Conservation (phyloP, 1,140 invertebrate genomes). For the Bombus breviceps region DNA sequence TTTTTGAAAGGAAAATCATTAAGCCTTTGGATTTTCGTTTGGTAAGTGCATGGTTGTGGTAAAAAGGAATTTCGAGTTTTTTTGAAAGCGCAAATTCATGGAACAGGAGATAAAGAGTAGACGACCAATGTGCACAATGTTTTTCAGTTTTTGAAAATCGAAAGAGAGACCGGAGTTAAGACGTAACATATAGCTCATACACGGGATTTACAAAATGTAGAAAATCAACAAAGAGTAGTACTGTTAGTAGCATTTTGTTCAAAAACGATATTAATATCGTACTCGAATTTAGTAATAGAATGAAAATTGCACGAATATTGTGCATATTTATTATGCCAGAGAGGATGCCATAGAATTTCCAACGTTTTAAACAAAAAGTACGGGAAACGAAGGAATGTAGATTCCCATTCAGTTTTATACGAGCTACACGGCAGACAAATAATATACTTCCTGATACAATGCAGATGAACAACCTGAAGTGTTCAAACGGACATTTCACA, state of each 20-base stretch:
- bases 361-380: not conserved
- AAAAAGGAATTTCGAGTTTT: not conserved
- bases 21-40: not conserved
- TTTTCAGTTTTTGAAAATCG: no score
- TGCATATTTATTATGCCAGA: not conserved
- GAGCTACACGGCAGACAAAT: not conserved
- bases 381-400: not conserved
- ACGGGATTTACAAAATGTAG: not conserved
- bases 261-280: not conserved
- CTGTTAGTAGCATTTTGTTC: not conserved
- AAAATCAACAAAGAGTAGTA: not conserved
- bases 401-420: not conserved
- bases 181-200: no score
- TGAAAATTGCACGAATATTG: not conserved
- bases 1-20: slow-evolving; percentile 5
- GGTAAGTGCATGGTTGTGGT: not conserved
- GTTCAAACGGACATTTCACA: not conserved
- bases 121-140: not conserved
- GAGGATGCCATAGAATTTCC: not conserved
- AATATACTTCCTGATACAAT: not conserved
- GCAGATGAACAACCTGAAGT: not conserved
- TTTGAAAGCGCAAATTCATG: not conserved
- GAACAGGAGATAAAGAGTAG: not conserved
- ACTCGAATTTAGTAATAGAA: not conserved
- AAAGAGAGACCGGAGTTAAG: no score